Evolutionary conservation across 2,113 vertebrate genomes (phyloP).

Genomic region (Petrocephalus microphthalmus): DNA sequence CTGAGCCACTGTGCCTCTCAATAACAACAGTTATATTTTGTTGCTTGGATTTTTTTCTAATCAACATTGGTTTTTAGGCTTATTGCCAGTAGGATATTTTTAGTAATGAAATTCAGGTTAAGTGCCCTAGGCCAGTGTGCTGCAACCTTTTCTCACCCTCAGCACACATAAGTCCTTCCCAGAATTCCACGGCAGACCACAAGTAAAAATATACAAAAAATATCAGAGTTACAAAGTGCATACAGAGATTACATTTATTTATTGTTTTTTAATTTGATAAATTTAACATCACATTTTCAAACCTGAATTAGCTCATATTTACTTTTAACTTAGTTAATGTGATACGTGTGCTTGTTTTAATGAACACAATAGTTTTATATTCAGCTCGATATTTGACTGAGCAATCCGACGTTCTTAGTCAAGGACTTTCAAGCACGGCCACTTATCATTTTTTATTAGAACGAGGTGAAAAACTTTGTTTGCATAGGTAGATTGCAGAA

Average conservation of each 20-base stretch:
- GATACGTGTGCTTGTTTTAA: background rate
- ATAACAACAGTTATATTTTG: background rate
- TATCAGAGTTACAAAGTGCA: background rate
- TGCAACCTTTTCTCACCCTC: background rate
- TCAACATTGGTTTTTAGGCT: background rate
- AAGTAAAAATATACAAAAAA: background rate
- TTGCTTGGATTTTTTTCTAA: background rate
- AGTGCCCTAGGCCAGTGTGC: too few species aligned
- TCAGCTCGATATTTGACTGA: background rate
- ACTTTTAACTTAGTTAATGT: background rate
- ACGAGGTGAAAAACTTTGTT: background rate
- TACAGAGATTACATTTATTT: background rate
- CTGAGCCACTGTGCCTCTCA: background rate
- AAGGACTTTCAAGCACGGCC: background rate
- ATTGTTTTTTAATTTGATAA: background rate
- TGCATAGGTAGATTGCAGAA: background rate
- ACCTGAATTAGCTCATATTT: background rate
- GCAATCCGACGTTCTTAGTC: background rate
- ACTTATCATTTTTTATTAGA: background rate
- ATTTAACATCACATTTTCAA: background rate
- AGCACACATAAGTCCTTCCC: background rate
- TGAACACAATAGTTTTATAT: background rate
- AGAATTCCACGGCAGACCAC: background rate
- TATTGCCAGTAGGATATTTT: background rate
- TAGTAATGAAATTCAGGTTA: background rate